Evolutionary conservation across 2,888 invertebrate genomes (phyloP).

Genomic region (Drosophila conformis): DNA sequence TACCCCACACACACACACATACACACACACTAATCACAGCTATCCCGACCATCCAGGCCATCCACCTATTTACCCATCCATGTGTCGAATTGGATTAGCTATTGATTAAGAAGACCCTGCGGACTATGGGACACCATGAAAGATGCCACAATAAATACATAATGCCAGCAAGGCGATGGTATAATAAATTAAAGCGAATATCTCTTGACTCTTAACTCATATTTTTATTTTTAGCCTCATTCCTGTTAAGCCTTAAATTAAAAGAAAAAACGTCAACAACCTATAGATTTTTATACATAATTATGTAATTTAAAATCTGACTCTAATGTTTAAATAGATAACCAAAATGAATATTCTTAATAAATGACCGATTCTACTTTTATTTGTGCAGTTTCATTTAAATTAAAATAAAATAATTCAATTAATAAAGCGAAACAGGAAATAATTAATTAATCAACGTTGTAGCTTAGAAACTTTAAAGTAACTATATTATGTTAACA

Average conservation of each 20-base stretch:
- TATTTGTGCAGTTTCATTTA: background rate
- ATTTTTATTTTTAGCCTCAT: background rate
- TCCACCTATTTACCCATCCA: conserved; percentile 46
- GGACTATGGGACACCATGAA: background rate
- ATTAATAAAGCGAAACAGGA: background rate
- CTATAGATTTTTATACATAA: background rate
- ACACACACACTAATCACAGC: conserved; percentile 48
- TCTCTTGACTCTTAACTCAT: conserved; percentile 1
- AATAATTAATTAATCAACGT: background rate
- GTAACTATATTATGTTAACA: background rate
- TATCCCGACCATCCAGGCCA: conserved; percentile 4
- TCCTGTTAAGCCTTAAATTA: background rate
- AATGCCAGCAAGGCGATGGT: conserved; percentile 1
- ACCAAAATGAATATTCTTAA: background rate
- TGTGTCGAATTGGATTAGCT: conserved; percentile 72
- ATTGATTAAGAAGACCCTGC: conserved; percentile 46
- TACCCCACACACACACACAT: conserved; percentile 47
- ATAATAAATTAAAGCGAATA: background rate
- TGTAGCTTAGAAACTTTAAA: background rate
- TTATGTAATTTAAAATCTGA: background rate
- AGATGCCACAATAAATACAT: background rate
- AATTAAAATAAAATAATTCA: background rate
- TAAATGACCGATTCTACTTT: background rate
- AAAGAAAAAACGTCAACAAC: background rate
- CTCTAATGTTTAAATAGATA: background rate